These are phyloP conservation scores for Chitala chitala DNA, from an alignment of 2,113 vertebrate species.

Conservation along the genomic window DNA sequence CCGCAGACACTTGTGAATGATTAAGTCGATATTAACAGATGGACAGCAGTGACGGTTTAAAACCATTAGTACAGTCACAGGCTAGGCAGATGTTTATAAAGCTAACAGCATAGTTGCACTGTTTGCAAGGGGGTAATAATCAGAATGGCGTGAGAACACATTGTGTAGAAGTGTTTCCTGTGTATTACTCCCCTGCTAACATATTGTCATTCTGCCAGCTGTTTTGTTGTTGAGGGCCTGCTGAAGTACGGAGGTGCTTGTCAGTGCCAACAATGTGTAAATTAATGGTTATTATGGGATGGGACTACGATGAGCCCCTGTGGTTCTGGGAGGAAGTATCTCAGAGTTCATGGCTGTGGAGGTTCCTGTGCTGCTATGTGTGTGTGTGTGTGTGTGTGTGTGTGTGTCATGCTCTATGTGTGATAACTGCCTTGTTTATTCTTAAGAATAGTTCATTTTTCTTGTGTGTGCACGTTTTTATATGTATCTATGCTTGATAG, in stretches of 20 bases:
- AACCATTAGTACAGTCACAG: neutral
- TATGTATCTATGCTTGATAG: constrained; percentile 1
- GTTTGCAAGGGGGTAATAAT: neutral
- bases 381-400: constrained; percentile 21
- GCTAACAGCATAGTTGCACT: neutral
- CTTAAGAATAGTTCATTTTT: too few relatives aligned
- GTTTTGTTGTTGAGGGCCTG: neutral
- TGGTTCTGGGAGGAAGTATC: neutral
- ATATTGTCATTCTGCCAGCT: neutral
- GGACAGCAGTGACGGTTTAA: neutral
- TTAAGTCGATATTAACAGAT: too few relatives aligned
- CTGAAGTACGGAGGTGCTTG: neutral
- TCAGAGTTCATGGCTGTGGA: constrained; percentile 4
- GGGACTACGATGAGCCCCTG: neutral
- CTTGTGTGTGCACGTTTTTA: too few relatives aligned
- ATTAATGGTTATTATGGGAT: too few relatives aligned
- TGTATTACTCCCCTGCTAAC: neutral
- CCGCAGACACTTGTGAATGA: too few relatives aligned
- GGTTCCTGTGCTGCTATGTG: constrained; percentile 18
- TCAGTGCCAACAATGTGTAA: neutral
- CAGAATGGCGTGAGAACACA: neutral
- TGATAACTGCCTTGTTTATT: too few relatives aligned
- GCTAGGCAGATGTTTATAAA: neutral
- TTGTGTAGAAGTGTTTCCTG: neutral
- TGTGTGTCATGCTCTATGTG: neutral